Base-by-base conservation (phyloP, 2,113 vertebrate species). In the Forbesichthys agassizii region DNA sequence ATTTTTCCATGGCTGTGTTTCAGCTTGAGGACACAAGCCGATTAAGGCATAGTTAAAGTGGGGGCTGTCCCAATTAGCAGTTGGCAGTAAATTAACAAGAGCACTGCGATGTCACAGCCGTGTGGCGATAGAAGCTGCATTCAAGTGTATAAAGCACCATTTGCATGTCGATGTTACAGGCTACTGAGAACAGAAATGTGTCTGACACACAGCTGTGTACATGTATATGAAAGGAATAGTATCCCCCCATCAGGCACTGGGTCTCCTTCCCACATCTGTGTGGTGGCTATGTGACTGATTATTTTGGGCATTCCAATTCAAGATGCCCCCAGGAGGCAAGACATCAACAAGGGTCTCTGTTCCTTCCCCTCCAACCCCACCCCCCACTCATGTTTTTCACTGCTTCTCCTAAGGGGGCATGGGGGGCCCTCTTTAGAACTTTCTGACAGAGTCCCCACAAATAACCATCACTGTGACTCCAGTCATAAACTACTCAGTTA, bases 221-320 rank as follows among this genome's bases (percentile, higher is more conserved):
- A 27, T 55, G 75, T 72, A 85, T 91, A 88, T 91, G 82, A 93
- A 92, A 89, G 90, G 87, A 90, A 92, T 91, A 88, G 91, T 92
- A 91, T 90, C 74, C 67, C 74, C 61, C 60, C 61, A 3, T 46
- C 68, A 61, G 70, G 66, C 86, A 83, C 79, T 61, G 81, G 81
- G 82, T 70, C 75, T 61, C 61, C 73, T 76, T 69, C 73, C 81
- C 89, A 92, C 92, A 92, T 92, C 91, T 93, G 92, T 91, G 85
- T 49, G 1, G 69, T 54, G 85, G 83, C 85, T 85, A 83, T 82
- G 86, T 81, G 83, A 86, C 78, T 83, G 83, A 89, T 92, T 89
- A 88, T 91, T 90, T 90, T 88, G 81, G 88, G 80, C 82, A 85
- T 88, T 86, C 83, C 78, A 75, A 76, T 86, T 85, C 75, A 82